Base-by-base conservation (phyloP, 2,113 vertebrate genomes). In the Syngnathoides biaculeatus region DNA sequence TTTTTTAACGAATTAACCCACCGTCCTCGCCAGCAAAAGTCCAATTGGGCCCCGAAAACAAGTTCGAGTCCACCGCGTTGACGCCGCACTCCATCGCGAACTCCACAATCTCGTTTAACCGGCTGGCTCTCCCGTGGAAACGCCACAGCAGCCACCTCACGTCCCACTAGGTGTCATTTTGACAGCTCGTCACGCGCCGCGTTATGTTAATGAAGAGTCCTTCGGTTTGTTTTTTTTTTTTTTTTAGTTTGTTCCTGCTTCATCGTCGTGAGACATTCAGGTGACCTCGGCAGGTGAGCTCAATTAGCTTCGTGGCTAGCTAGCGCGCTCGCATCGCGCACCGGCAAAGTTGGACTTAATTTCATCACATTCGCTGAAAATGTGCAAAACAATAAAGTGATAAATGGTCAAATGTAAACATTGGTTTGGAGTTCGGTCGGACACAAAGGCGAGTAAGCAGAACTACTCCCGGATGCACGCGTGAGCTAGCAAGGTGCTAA, bases 281-380 rank as follows among this genome's bases (percentile, higher is more conserved):
- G 60, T 42, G 39, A 43, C 59, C 59, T 13, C 40, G 60, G 22
- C 60, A 62, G 60, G 60, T 62, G 60, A 62, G 60, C 40, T 24
- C 26, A 42, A 43, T 62, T 26, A 62, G 60, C 60, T 4, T 8
- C 60, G 14, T 17, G 43, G 60, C 60, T 62, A 62, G 39, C 60
- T n/a, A n/a, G 24, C 40, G 40, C 60, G 9, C 15, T 14, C 14
- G 6, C 0, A 43, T 15, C 14, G 6, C 0, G 26, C 9, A 10
- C 39, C 19, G 38, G 39, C 6, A 15, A 43, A 43, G 7, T 62
- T 62, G 15, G 40, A 2, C 4, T 62, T 24, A 43, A 14, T 62
- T 62, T 24, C n/a, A 40, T 0, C 5, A 42, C 11, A 1, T 6
- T 17, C 14, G 8, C 39, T 4, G 2, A 2, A 26, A 42, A 43